A percentile compares a stretch with the other conserved stretches of the same genome.
phyloP scores from a whole-genome alignment of 2,113 vertebrate genomes.

The Microcebus murinus region DNA sequence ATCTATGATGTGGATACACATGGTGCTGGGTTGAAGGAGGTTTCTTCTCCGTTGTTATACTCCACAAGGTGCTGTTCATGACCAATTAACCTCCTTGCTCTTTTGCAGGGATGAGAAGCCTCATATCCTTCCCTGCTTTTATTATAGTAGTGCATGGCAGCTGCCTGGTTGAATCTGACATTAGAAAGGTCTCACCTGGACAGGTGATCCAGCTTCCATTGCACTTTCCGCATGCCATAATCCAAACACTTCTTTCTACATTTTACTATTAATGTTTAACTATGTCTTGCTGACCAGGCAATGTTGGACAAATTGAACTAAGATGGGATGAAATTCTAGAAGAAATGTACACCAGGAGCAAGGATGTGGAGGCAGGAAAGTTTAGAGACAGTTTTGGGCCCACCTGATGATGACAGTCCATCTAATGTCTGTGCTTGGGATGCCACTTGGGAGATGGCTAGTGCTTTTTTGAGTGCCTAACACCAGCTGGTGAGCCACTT shows the following conservation, averaged over 20 bases:
- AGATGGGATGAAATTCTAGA: neutral
- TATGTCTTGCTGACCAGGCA: neutral
- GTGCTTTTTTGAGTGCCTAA: slow-evolving; percentile 50
- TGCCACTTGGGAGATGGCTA: neutral
- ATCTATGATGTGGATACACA: neutral
- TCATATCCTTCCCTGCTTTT: neutral
- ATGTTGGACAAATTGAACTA: neutral
- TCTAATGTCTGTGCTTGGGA: neutral
- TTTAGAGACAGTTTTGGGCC: neutral
- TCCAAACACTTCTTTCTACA: neutral
- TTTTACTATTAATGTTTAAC: neutral
- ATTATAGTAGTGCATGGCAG: neutral
- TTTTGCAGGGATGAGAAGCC: neutral
- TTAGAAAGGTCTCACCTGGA: neutral
- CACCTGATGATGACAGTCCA: neutral
- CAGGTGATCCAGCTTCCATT: neutral
- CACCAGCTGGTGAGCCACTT: slow-evolving; percentile 58
- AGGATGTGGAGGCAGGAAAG: neutral
- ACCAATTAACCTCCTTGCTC: neutral
- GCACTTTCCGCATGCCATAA: neutral
- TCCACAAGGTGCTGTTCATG: neutral
- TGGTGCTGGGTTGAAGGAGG: neutral
- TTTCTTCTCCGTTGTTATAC: neutral
- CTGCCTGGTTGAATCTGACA: neutral
- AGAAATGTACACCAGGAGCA: neutral